These are phyloP conservation scores for Lysiphlebus fabarum DNA, from an alignment of 1,140 invertebrate species.

Conservation along the genomic window DNA sequence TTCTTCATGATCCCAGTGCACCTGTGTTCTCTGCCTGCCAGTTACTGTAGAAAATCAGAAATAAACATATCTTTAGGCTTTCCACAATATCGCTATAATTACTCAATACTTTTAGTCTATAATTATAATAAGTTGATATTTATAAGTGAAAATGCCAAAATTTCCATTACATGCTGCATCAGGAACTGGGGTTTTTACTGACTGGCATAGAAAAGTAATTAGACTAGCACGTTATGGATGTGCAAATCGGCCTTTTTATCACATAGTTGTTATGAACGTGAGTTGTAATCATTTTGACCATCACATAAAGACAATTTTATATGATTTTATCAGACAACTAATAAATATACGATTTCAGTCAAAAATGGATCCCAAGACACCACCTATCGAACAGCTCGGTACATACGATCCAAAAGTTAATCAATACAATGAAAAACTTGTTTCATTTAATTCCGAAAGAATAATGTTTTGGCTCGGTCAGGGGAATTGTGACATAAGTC, in stretches of 20 bases:
- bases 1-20: too few species aligned
- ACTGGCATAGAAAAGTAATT: constrained; percentile 63
- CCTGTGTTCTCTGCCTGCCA: too few species aligned
- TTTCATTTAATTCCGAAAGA: constrained; percentile 86
- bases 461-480: constrained; percentile 83
- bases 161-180: constrained; percentile 43
- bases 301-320: background rate
- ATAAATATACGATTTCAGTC: constrained; percentile 53
- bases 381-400: constrained; percentile 84
- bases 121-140: too few species aligned
- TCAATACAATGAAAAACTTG: constrained; percentile 80
- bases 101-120: too few species aligned
- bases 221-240: constrained; percentile 81
- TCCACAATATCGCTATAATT: too few species aligned
- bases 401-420: constrained; percentile 89
- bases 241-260: constrained; percentile 90
- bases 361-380: constrained; percentile 59
- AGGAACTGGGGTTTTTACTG: constrained; percentile 34
- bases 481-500: constrained; percentile 64
- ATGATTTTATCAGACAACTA: background rate
- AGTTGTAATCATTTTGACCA: constrained; percentile 33
- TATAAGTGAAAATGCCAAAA: constrained; percentile 39
- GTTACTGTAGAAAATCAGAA: too few species aligned
- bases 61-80: too few species aligned
- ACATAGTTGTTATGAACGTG: constrained; percentile 85